These are phyloP conservation scores for Drosophila greeni DNA, from an alignment of 2,888 invertebrate genomes.

Conservation along the genomic window DNA sequence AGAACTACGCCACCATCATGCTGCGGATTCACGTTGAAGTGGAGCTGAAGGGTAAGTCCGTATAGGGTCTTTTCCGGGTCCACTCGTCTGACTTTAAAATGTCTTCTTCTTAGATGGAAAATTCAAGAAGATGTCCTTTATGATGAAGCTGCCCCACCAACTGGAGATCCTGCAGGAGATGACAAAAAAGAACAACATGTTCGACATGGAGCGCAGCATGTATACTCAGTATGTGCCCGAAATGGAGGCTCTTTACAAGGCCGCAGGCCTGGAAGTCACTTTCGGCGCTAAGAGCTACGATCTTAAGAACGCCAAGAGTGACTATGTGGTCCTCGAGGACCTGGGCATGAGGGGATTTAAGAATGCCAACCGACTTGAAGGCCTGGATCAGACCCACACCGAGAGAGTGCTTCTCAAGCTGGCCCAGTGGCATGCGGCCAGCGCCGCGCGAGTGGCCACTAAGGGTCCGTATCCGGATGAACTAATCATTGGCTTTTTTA, in stretches of 20 bases:
- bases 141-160: slow-evolving; percentile 58
- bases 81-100: background rate
- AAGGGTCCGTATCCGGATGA: slow-evolving; percentile 51
- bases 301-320: slow-evolving; percentile 43
- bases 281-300: slow-evolving; percentile 66
- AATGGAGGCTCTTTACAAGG: slow-evolving; percentile 66
- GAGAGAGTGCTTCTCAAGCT: slow-evolving; percentile 64
- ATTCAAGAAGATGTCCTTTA: slow-evolving; percentile 52
- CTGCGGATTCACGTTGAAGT: slow-evolving; percentile 63
- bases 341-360: slow-evolving; percentile 60
- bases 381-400: slow-evolving; percentile 67
- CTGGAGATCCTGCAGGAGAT: slow-evolving; percentile 38
- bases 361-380: slow-evolving; percentile 65
- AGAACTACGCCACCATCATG: slow-evolving; percentile 75
- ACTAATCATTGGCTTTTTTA: slow-evolving; percentile 32
- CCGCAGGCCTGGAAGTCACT: slow-evolving; percentile 54
- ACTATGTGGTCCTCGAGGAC: slow-evolving; percentile 69
- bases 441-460: slow-evolving; percentile 57
- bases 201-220: slow-evolving; percentile 67
- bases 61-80: no score
- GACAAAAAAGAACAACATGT: slow-evolving; percentile 52
- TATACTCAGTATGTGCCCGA: slow-evolving; percentile 67
- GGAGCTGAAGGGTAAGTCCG: slow-evolving; percentile 61
- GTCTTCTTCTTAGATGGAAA: slow-evolving; percentile 36
- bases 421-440: slow-evolving; percentile 74